Evolutionary conservation across 2,888 invertebrate genomes (phyloP), one percentile per base, ranked within the genome.

Genomic region (Alloscopus bannaensis): DNA sequence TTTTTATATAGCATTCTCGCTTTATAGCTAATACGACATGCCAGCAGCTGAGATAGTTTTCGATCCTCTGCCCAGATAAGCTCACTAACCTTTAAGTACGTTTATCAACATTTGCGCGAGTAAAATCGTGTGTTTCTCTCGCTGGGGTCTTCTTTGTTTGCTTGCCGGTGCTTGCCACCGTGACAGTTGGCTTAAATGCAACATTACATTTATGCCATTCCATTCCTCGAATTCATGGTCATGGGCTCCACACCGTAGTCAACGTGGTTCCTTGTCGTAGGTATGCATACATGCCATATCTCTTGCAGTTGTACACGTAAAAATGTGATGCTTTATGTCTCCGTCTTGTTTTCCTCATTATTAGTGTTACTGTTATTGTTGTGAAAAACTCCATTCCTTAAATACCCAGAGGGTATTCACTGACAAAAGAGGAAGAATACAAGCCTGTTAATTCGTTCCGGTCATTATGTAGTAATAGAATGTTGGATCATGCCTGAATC

Each of bases 401-500:
- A 13, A 68, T 52, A 52, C 22, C 31, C 16, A n/a, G 6, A 55
- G 40, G 18, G 18, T 24, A 57, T 57, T 57, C 26, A 8, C 26
- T 22, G 20, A 20, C 18, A 22, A 57, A 2, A 31, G 18, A 57
- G 4, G 31, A 62, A 62, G 40, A 40, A 42, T 55, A 73, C 40
- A 65, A 73, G 45, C 57, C 45, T 73, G 73, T 57, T 73, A 73
- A 73, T 73, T 73, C 73, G 73, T 65, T 73, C 36, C 73, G 73
- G 65, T 73, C 73, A 73, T 73, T 73, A 73, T 73, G 29, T 57
- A 26, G 65, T 57, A 73, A 57, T 73, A 72, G 64, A 64, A 62
- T 72, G 72, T 72, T 73, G 47, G 64, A 73, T 73, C 57, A 73
- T 73, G 73, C 57, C 72, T 64, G 72, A 72, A 72, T 72, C 62